These are phyloP conservation scores for Stenolophus ochropezus DNA, from an alignment of 2,888 invertebrate genomes.

Conservation along the genomic window DNA sequence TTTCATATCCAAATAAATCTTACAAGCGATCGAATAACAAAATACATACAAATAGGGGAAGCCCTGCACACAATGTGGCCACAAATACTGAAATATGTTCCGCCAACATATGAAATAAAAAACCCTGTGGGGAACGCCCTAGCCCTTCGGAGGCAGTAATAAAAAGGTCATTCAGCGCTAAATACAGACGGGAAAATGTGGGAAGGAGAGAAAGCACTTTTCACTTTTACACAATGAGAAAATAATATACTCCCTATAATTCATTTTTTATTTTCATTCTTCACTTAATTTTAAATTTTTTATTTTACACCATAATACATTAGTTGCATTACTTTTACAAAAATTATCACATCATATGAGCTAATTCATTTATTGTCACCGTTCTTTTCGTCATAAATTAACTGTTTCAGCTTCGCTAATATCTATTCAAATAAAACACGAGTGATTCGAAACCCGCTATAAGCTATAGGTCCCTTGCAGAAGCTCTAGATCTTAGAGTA, in stretches of 20 bases:
- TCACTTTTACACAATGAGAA: not conserved
- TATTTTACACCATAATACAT: no score
- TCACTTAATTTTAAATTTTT: no score
- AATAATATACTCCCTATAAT: not conserved
- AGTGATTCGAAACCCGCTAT: no score
- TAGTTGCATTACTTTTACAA: no score
- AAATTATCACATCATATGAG: no score
- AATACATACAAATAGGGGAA: conserved; percentile 54
- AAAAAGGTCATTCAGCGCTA: conserved; percentile 33
- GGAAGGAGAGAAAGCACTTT: not conserved
- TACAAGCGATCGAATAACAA: conserved; percentile 41
- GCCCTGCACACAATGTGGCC: conserved; percentile 39
- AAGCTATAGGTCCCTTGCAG: no score
- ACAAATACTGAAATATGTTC: conserved; percentile 53
- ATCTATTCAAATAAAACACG: no score
- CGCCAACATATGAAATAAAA: conserved; percentile 46
- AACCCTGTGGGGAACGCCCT: conserved; percentile 31
- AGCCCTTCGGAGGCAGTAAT: not conserved
- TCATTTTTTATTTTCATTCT: no score
- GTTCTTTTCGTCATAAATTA: no score
- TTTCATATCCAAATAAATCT: conserved; percentile 50
- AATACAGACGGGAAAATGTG: not conserved
- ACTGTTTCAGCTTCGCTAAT: no score
- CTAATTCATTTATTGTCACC: no score
- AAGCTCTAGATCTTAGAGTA: no score